phyloP scores from a whole-genome alignment of 2,888 invertebrate genomes.

The Chalcosyrphus nemorum region DNA sequence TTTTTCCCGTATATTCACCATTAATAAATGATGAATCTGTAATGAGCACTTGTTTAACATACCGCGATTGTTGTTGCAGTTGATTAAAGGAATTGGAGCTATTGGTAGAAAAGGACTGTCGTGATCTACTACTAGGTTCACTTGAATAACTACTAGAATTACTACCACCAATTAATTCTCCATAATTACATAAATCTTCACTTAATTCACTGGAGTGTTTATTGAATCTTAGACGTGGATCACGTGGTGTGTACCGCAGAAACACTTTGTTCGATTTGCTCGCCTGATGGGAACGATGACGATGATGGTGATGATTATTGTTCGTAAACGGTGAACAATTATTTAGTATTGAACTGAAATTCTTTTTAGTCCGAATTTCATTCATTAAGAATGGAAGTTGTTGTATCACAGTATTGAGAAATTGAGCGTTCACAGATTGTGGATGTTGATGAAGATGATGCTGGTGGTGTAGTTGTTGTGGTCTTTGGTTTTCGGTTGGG shows the following conservation, averaged over 20 bases:
- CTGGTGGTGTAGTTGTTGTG: conserved; percentile 3
- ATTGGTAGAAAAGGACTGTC: not conserved
- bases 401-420: conserved; percentile 77
- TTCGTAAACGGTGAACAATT: conserved; percentile 67
- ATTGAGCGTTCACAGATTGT: conserved; percentile 63
- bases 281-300: conserved; percentile 63
- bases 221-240: conserved; percentile 81
- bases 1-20: conserved; percentile 55
- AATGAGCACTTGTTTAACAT: conserved; percentile 49
- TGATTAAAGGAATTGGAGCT: not conserved
- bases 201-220: conserved; percentile 80
- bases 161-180: conserved; percentile 80
- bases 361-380: conserved; percentile 80
- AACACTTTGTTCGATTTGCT: conserved; percentile 81
- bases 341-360: conserved; percentile 67
- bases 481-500: not conserved
- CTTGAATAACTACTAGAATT: conserved; percentile 29
- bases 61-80: conserved; percentile 27
- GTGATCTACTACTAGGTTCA: conserved; percentile 32
- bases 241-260: conserved; percentile 81
- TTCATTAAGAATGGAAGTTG: conserved; percentile 81
- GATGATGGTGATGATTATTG: conserved; percentile 65
- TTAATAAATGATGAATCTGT: conserved; percentile 49
- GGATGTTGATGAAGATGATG: conserved; percentile 35
- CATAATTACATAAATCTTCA: conserved; percentile 80